phyloP scores from a whole-genome alignment of 2,113 vertebrate genomes.

The Corythoichthys intestinalis region DNA sequence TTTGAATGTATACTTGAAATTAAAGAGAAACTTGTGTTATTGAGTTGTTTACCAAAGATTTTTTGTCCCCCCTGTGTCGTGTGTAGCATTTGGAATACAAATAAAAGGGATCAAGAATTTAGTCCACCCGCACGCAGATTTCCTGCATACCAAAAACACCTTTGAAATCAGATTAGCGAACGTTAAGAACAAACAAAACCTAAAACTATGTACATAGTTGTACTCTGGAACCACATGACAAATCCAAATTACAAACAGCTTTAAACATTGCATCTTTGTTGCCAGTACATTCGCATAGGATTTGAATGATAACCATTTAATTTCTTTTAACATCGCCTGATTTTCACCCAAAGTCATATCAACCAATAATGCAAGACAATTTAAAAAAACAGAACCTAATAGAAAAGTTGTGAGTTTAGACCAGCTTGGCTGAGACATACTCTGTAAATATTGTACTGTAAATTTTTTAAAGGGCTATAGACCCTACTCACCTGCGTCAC shows the following conservation, averaged over 20 bases:
- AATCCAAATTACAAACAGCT: slow-evolving; percentile 1
- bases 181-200: slow-evolving; percentile 23
- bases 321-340: background rate
- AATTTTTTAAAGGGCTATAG: too few relatives aligned
- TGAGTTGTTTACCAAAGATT: background rate
- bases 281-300: background rate
- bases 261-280: background rate
- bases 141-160: slow-evolving; percentile 47
- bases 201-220: slow-evolving; percentile 13
- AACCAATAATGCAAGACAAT: too few relatives aligned
- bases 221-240: background rate
- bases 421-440: too few relatives aligned
- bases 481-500: too few relatives aligned
- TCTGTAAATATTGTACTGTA: too few relatives aligned
- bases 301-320: background rate
- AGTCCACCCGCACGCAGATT: slow-evolving; percentile 1
- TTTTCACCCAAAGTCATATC: too few relatives aligned
- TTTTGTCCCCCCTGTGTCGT: background rate
- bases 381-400: too few relatives aligned
- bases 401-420: too few relatives aligned
- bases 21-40: slow-evolving; percentile 29
- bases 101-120: background rate
- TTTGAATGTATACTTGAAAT: slow-evolving; percentile 29
- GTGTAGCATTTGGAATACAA: background rate
- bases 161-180: slow-evolving; percentile 53